phyloP scores from a whole-genome alignment of 2,797 vertebrate genomes.

The Enteromius mattozi region DNA sequence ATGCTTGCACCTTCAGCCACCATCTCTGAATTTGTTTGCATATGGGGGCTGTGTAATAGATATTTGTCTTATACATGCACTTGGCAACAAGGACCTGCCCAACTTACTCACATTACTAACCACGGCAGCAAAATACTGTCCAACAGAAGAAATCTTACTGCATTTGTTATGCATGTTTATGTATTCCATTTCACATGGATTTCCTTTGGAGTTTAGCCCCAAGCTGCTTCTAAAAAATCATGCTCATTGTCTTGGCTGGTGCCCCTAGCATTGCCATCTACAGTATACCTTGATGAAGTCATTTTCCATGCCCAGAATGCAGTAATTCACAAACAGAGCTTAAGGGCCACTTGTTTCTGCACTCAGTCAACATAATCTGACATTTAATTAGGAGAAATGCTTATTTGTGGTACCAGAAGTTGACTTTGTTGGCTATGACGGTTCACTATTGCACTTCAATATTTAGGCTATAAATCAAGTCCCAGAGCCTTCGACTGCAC shows the following conservation, averaged over 20 bases:
- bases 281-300: constrained; percentile 3
- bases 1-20: not conserved
- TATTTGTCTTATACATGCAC: not conserved
- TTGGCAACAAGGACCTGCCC: not conserved
- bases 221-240: constrained; percentile 50
- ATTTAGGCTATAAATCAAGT: not conserved
- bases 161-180: constrained; percentile 31
- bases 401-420: not conserved
- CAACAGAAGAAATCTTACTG: constrained; percentile 34
- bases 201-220: constrained; percentile 29
- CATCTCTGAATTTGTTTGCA: constrained; percentile 4
- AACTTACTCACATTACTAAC: not conserved
- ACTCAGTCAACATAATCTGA: not conserved
- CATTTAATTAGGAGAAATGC: constrained; percentile 10
- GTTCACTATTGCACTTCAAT: not conserved
- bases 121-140: constrained; percentile 15
- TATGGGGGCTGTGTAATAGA: constrained; percentile 35
- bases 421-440: not conserved
- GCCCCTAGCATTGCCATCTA: constrained; percentile 23
- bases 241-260: constrained; percentile 15
- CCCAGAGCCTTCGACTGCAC: not conserved
- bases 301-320: constrained; percentile 14
- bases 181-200: constrained; percentile 31
- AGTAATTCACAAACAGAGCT: not conserved
- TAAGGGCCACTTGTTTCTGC: not conserved